Percentiles rank a stretch among this genome's conserved stretches.
phyloP scores from a whole-genome alignment of 2,888 invertebrate genomes.

The Dusona sp. region DNA sequence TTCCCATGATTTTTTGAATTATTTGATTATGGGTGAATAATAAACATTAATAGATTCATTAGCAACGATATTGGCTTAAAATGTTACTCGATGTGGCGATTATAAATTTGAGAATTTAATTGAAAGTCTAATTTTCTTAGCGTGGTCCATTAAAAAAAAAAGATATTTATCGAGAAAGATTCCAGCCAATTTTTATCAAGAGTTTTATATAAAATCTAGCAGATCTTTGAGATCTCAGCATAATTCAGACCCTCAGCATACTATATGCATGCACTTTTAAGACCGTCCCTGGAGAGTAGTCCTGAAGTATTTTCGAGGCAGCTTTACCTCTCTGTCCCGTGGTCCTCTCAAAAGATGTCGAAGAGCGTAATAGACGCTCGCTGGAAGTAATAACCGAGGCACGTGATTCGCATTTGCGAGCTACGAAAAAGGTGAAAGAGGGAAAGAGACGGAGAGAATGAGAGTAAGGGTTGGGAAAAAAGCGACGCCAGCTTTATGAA shows the following conservation, averaged over 20 bases:
- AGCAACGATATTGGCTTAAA: neutral
- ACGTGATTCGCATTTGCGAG: constrained; percentile 67
- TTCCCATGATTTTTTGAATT: neutral
- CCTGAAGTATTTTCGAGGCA: constrained; percentile 49
- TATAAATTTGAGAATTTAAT: neutral
- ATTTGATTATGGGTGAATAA: neutral
- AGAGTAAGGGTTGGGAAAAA: constrained; percentile 29
- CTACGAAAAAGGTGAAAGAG: constrained; percentile 10
- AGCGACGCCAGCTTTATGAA: constrained; percentile 63
- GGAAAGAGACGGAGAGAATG: constrained; percentile 8
- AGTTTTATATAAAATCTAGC: neutral
- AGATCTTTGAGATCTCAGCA: neutral
- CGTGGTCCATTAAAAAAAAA: neutral
- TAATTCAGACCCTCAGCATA: neutral
- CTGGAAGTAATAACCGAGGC: constrained; percentile 69
- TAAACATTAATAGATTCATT: neutral
- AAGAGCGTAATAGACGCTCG: constrained; percentile 64
- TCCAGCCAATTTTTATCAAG: constrained; percentile 18
- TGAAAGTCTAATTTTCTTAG: too few relatives aligned
- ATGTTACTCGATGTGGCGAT: neutral
- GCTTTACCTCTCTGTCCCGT: constrained; percentile 50
- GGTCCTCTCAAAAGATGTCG: constrained; percentile 65
- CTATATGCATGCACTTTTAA: constrained; percentile 49
- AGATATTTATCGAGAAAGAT: constrained; percentile 34
- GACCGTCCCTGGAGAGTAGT: constrained; percentile 1